Evolutionary conservation across 2,113 vertebrate species (phyloP).

Genomic region (Tychaedon coryphoeus): DNA sequence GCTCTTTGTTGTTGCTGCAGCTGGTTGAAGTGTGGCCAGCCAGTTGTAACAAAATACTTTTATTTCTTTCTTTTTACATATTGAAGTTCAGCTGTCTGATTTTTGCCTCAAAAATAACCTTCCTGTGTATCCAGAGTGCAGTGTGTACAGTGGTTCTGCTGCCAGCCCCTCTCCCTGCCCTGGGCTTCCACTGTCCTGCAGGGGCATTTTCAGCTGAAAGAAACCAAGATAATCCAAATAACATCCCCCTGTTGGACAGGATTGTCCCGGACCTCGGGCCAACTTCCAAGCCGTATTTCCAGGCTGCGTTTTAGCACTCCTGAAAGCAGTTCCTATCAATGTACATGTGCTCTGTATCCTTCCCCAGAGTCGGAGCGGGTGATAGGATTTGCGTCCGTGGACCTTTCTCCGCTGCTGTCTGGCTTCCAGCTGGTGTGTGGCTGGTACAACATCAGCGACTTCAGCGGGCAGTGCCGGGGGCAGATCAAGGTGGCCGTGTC

Average conservation of each 20-base stretch:
- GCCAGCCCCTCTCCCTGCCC: not conserved
- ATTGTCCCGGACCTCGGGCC: not conserved
- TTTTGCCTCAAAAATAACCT: not conserved
- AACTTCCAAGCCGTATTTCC: not conserved
- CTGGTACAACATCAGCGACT: slow-evolving; percentile 95
- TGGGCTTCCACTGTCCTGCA: not conserved
- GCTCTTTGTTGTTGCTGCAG: not conserved
- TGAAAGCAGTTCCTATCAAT: rapidly evolving
- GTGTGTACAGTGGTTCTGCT: not conserved
- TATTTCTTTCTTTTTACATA: not conserved
- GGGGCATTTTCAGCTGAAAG: not conserved
- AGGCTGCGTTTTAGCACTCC: not conserved
- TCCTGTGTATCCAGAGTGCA: no score
- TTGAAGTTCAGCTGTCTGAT: not conserved
- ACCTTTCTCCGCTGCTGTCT: slow-evolving; percentile 90
- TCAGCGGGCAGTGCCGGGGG: slow-evolving; percentile 90
- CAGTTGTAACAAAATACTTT: not conserved
- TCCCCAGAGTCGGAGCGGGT: slow-evolving; percentile 85
- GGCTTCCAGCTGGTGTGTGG: slow-evolving; percentile 92
- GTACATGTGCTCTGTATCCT: rapidly evolving
- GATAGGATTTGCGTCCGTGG: slow-evolving; percentile 91
- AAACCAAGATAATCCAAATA: not conserved
- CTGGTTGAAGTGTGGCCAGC: not conserved
- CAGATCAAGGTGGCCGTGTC: slow-evolving; percentile 93
- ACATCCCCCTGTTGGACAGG: not conserved